Evolutionary conservation across 2,113 vertebrate species (phyloP), one percentile per base, ranked within the genome.

Genomic region (Paedocypris sp.): DNA sequence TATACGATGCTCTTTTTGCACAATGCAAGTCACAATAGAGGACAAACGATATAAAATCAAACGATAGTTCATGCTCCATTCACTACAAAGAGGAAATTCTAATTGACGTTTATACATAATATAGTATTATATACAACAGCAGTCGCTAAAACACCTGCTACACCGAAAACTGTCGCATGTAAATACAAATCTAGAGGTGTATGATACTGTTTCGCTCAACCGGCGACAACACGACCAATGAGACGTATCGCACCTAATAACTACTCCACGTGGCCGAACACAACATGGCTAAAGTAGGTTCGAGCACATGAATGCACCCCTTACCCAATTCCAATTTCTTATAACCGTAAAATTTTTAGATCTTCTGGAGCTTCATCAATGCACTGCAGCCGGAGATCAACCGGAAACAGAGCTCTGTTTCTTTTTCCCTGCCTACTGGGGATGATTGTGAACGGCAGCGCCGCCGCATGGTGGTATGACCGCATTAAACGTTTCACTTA

Each of bases 331-430:
- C 66, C 16, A 13, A 31, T 50, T 52, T n/a, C 9, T 58, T 42
- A 22, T 60, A 46, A 32, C 23, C 28, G 58, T 18, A 29, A 26
- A 74, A 33, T 66, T n/a, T n/a, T n/a, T n/a, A n/a, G 9, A 57
- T 33, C 66, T 32, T 72, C 54, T 68, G 63, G 62, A 73, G 67
- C 68, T 49, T 71, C 45, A 54, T 65, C 58, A n/a, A n/a, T n/a
- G n/a, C n/a, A n/a, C 39, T 47, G 6, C 46, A 23, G 50, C 36
- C 11, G 26, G 36, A 13, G 28, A 46, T 32, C 64, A 67, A 43
- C 58, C 76, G 73, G 77, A 83, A 82, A 66, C 76, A 79, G 77
- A 80, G 78, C 60, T 49, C 19, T 2, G 3, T 4, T 7, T 19
- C 1, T 42, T 25, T 29, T 18, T 12, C 13, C 5, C 25, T 13